A percentile compares a stretch with the other conserved stretches of the same genome.
Evolutionary conservation across 1,140 invertebrate genomes (phyloP).

Genomic region (Palaemon carinicauda): DNA sequence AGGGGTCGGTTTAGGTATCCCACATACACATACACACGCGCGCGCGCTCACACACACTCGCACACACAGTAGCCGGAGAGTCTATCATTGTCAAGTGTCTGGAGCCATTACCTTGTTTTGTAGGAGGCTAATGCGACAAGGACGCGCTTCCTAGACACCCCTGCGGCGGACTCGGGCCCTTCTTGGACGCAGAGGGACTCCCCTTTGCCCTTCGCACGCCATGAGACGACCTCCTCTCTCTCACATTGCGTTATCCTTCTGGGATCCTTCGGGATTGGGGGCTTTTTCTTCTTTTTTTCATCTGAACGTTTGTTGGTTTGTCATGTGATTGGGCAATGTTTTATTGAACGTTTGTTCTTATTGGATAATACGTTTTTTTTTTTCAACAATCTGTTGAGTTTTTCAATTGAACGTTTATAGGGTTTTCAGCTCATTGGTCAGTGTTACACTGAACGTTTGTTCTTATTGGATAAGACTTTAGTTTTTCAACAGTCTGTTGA

Average conservation of each 20-base stretch:
- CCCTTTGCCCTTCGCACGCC: background rate
- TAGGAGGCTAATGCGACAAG: constrained; percentile 37
- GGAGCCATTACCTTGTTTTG: constrained; percentile 43
- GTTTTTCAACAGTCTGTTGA: no score
- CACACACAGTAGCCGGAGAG: constrained; percentile 16
- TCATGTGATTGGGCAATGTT: no score
- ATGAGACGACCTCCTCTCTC: constrained; percentile 26
- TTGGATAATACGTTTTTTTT: no score
- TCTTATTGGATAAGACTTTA: no score
- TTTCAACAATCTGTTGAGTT: no score
- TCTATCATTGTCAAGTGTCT: constrained; percentile 45
- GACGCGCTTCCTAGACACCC: constrained; percentile 1
- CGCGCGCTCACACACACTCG: no score
- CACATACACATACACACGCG: no score
- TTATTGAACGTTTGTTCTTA: no score
- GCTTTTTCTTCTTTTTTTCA: background rate
- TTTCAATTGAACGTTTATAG: no score
- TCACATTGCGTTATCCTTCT: background rate
- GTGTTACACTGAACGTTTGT: no score
- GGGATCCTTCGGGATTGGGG: background rate
- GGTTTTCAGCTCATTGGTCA: no score
- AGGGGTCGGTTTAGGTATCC: no score
- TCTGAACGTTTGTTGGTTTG: background rate
- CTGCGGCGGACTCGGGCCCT: background rate
- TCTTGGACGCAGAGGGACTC: constrained; percentile 23